Conservation (phyloP, 1,140 invertebrate species). For the Eriosoma lanigerum region DNA sequence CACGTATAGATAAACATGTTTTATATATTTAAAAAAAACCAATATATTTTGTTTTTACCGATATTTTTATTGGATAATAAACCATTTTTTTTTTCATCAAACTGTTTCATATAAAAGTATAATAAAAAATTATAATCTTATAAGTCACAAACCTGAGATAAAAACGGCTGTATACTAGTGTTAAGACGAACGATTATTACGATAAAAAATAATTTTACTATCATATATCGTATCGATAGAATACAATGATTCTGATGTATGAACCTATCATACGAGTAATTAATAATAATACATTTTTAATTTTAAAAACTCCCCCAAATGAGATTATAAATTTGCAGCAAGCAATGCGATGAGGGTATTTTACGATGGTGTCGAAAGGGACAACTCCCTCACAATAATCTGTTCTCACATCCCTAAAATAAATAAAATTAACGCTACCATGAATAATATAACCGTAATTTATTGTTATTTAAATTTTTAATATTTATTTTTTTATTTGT, state of each 20-base stretch:
- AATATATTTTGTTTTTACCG: background rate
- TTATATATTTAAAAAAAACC: too few species aligned
- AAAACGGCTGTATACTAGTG: too few species aligned
- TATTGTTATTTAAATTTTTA: constrained; percentile 34
- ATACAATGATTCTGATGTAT: background rate
- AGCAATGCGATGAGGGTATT: background rate
- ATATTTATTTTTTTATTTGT: background rate
- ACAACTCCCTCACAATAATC: background rate
- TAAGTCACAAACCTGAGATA: too few species aligned
- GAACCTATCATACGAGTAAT: too few species aligned
- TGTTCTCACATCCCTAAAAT: background rate
- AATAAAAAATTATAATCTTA: too few species aligned
- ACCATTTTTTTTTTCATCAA: too few species aligned
- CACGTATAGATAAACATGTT: background rate
- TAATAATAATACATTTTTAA: constrained; percentile 8
- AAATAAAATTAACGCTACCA: background rate
- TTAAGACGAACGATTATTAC: too few species aligned
- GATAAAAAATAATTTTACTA: too few species aligned
- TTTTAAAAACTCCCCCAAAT: background rate
- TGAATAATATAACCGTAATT: background rate
- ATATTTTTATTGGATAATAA: too few species aligned
- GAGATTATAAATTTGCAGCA: background rate
- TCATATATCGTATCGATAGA: too few species aligned
- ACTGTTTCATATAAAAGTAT: too few species aligned
- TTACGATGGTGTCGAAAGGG: background rate